phyloP scores from a whole-genome alignment of 2,113 vertebrate species.

The Emydura subglobosa region DNA sequence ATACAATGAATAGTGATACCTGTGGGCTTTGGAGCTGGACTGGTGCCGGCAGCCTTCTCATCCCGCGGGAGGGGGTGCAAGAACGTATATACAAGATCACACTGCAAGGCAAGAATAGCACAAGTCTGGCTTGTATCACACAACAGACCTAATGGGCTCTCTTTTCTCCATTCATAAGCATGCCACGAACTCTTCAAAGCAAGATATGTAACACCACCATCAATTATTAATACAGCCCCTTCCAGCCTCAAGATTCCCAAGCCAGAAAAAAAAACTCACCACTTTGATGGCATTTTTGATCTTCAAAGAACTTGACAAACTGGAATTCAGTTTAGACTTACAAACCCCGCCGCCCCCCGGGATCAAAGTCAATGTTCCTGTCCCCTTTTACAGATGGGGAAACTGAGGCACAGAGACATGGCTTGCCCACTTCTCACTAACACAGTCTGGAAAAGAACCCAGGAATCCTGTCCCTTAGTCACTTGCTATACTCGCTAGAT shows the following conservation, averaged over 20 bases:
- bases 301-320: not conserved
- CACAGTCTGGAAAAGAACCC: not conserved
- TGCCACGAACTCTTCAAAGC: fast-evolving
- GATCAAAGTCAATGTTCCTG: fast-evolving
- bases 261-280: fast-evolving
- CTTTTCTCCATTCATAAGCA: fast-evolving
- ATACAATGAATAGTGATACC: slow-evolving; percentile 71
- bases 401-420: not conserved
- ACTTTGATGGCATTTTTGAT: fast-evolving
- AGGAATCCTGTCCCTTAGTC: not conserved
- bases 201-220: not conserved
- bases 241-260: fast-evolving
- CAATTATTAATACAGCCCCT: not conserved
- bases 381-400: not conserved
- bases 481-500: fast-evolving
- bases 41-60: slow-evolving; percentile 80
- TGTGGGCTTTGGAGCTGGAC: slow-evolving; percentile 80
- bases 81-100: slow-evolving; percentile 95
- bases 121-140: not conserved
- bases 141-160: fast-evolving
- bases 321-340: not conserved
- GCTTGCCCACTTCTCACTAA: fast-evolving
- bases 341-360: fast-evolving
- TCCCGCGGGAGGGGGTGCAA: slow-evolving; percentile 92
- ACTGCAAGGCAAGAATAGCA: slow-evolving; percentile 76